These are phyloP conservation scores for Manis crassicaudata DNA, from an alignment of 2,797 vertebrate genomes.

Conservation along the genomic window DNA sequence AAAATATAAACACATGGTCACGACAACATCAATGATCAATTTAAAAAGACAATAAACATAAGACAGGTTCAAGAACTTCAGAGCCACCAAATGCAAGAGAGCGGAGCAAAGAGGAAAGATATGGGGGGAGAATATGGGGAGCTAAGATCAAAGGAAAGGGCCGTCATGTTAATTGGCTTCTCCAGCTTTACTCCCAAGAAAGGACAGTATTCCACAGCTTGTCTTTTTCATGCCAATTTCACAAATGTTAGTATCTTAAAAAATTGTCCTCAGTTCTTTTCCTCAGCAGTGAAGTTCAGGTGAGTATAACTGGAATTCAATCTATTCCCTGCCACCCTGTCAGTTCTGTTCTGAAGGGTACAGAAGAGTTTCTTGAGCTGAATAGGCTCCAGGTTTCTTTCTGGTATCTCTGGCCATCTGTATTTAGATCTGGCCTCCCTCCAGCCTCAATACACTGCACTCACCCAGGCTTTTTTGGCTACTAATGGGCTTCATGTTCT, in stretches of 20 bases:
- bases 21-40: neutral
- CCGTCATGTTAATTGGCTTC: neutral
- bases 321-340: neutral
- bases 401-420: neutral
- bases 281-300: neutral
- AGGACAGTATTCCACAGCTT: neutral
- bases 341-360: neutral
- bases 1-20: neutral
- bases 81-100: neutral
- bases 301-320: neutral
- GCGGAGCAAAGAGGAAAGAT: neutral
- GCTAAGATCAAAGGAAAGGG: neutral
- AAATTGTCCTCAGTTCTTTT: neutral
- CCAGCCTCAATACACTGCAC: no score
- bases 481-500: no score
- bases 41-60: neutral
- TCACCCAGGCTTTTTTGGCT: neutral
- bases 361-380: neutral
- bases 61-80: neutral
- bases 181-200: neutral
- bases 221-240: neutral
- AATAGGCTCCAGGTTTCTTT: neutral
- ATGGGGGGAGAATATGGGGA: neutral
- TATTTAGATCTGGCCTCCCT: neutral
- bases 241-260: neutral